Evolutionary conservation across 2,797 vertebrate genomes (phyloP).

Genomic region (Sebastes trivittatus): DNA sequence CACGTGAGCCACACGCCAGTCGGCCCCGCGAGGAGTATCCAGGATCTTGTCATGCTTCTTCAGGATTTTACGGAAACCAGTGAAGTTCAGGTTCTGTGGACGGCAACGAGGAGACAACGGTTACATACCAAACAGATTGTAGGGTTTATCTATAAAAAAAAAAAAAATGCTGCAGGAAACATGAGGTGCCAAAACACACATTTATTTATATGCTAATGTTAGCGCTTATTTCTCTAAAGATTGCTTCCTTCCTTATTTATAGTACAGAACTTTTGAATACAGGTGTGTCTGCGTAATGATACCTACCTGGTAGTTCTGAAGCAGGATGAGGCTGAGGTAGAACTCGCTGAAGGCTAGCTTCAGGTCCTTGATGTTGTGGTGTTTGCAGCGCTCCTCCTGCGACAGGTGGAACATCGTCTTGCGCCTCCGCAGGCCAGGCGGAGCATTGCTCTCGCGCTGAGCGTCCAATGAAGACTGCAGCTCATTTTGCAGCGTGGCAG

Average conservation of each 20-base stretch:
- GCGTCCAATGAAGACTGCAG: conserved; percentile 94
- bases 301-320: conserved; percentile 93
- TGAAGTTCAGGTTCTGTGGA: conserved; percentile 96
- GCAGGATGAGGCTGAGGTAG: conserved; percentile 96
- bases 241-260: not conserved
- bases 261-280: not conserved
- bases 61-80: conserved; percentile 97
- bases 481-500: conserved; percentile 95
- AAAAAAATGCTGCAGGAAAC: not conserved
- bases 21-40: conserved; percentile 92
- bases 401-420: conserved; percentile 94
- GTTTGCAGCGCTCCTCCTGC: conserved; percentile 93
- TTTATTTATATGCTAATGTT: not conserved
- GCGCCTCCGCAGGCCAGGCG: conserved; percentile 86
- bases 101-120: not conserved
- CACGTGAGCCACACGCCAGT: conserved; percentile 96
- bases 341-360: conserved; percentile 97
- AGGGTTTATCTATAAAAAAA: not conserved
- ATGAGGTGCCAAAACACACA: not conserved
- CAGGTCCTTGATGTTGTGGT: conserved; percentile 95
- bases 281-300: not conserved
- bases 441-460: conserved; percentile 89
- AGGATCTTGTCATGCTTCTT: conserved; percentile 99
- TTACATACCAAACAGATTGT: not conserved
- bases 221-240: not conserved